A percentile compares a stretch with the other conserved stretches of the same genome.
Conservation (phyloP, 2,888 invertebrate species). For the Pseudococcus jackbeardsleyi region DNA sequence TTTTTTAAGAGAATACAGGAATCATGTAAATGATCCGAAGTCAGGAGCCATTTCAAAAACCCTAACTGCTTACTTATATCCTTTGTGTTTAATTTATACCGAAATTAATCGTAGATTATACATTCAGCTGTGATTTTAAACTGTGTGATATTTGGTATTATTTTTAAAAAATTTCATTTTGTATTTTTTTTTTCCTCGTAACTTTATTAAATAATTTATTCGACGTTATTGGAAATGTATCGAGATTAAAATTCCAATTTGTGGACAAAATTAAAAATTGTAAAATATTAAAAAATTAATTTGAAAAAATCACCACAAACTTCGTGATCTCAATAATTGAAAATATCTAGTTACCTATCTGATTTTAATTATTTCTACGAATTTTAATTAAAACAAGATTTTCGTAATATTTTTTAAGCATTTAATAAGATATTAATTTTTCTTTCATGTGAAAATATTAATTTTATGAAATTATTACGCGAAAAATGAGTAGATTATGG, state of each 20-base stretch:
- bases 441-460: neutral
- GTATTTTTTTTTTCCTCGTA: neutral
- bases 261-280: neutral
- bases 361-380: constrained; percentile 6
- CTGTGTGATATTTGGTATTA: neutral
- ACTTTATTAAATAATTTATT: neutral
- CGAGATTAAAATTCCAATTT: neutral
- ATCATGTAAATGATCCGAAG: constrained; percentile 1
- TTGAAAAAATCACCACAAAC: constrained; percentile 19
- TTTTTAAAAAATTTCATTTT: neutral
- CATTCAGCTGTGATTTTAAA: too few species aligned
- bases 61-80: neutral
- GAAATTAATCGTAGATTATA: neutral
- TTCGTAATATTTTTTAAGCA: neutral
- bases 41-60: neutral
- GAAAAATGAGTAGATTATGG: too few species aligned
- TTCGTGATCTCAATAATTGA: neutral
- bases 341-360: neutral
- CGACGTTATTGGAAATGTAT: neutral
- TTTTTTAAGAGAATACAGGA: constrained; percentile 57
- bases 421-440: neutral
- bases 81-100: neutral
- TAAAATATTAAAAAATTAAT: neutral
- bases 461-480: too few species aligned
- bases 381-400: neutral